phyloP scores from a whole-genome alignment of 2,113 vertebrate species.

The Ploceus nigricollis region DNA sequence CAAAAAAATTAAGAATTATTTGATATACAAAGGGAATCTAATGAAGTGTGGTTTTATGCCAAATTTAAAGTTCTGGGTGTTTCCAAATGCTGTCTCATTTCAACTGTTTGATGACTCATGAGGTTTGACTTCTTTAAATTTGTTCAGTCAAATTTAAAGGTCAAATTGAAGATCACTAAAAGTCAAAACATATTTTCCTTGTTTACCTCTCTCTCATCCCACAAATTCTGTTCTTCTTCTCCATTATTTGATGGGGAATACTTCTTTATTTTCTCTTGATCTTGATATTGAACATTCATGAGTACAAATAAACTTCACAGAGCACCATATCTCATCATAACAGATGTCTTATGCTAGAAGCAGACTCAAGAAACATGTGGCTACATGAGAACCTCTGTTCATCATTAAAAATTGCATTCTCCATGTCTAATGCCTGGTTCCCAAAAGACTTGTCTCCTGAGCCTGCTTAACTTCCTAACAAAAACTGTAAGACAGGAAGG shows the following conservation, averaged over 20 bases:
- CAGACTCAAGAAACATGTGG: background rate
- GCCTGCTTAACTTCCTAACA: background rate
- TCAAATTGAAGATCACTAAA: background rate
- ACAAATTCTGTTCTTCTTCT: background rate
- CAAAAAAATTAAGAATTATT: background rate
- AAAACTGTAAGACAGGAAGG: background rate
- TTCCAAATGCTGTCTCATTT: background rate
- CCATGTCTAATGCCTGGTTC: background rate
- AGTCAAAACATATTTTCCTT: background rate
- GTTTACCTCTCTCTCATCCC: background rate
- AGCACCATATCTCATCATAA: background rate
- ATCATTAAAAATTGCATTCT: background rate
- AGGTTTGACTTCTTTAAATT: background rate
- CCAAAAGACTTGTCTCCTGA: background rate
- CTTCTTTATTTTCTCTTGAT: background rate
- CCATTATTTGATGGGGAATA: background rate
- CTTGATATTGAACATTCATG: background rate
- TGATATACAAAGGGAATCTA: background rate
- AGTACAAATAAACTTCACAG: background rate
- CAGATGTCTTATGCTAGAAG: background rate
- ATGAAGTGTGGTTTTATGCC: background rate
- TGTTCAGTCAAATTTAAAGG: background rate
- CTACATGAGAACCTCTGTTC: background rate
- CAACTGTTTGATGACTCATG: background rate
- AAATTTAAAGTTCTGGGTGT: background rate